Percentiles rank a stretch among this genome's conserved stretches.
Conservation (phyloP, 2,888 invertebrate species). For the Cephus pulcher region DNA sequence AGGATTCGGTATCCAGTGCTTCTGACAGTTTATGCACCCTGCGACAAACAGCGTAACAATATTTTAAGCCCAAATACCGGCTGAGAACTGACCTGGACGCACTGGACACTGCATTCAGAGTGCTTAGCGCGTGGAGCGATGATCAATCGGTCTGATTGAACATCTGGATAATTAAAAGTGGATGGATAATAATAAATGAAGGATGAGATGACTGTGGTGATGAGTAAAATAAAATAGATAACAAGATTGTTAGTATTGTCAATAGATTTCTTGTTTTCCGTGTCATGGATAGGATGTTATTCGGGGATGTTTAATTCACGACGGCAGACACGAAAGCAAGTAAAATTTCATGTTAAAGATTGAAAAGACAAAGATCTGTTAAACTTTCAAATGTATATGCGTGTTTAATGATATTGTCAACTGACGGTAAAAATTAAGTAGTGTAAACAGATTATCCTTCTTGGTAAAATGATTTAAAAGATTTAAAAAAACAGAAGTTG, state of each 20-base stretch:
- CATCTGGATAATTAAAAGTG: background rate
- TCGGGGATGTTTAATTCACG: background rate
- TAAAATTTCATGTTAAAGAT: background rate
- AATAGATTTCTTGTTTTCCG: background rate
- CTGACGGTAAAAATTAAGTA: background rate
- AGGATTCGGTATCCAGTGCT: constrained; percentile 50
- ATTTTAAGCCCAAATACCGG: background rate
- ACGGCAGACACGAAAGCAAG: background rate
- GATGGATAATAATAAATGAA: background rate
- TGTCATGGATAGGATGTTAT: background rate
- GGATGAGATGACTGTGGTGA: background rate
- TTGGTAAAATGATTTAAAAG: background rate
- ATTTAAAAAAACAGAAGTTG: background rate
- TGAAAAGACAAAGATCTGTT: background rate
- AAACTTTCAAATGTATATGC: background rate
- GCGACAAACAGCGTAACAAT: background rate
- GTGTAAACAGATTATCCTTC: background rate
- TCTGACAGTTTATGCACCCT: constrained; percentile 53
- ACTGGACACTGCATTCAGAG: background rate
- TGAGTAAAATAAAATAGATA: background rate
- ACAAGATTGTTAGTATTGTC: background rate
- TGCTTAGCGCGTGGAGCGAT: background rate
- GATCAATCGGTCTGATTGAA: background rate
- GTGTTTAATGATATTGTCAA: background rate
- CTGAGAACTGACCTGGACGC: background rate